These are phyloP conservation scores for Odontamblyopus lacepedii DNA, from an alignment of 2,797 vertebrate species.

Conservation along the genomic window DNA sequence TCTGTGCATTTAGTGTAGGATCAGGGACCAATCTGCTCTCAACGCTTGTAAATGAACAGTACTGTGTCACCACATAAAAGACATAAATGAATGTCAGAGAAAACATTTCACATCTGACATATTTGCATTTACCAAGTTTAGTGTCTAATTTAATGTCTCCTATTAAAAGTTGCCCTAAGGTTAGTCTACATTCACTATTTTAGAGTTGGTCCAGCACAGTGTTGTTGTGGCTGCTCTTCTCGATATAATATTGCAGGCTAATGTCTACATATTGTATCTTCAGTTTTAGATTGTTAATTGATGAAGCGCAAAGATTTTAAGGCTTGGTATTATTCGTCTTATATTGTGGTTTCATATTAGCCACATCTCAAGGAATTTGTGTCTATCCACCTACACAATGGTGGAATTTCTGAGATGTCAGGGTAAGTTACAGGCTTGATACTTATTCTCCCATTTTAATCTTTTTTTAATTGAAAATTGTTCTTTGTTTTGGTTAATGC, in stretches of 20 bases:
- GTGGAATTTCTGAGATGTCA: background rate
- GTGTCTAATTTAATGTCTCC: no score
- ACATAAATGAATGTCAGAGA: background rate
- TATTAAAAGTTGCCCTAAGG: no score
- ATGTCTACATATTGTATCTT: no score
- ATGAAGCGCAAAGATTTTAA: no score
- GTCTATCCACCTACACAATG: background rate
- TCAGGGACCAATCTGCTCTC: slow-evolving; percentile 26
- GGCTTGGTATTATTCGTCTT: background rate
- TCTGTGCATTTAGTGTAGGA: slow-evolving; percentile 48
- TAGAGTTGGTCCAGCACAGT: no score
- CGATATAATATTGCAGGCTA: no score
- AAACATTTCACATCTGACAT: slow-evolving; percentile 9
- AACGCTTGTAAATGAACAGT: slow-evolving; percentile 10
- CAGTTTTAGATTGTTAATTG: no score
- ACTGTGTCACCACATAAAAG: slow-evolving; percentile 11
- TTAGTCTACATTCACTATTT: no score
- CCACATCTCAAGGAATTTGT: background rate
- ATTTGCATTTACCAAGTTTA: slow-evolving; percentile 12
- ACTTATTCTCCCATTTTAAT: background rate
- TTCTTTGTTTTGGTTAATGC: background rate
- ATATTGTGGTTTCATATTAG: background rate
- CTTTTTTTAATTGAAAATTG: background rate
- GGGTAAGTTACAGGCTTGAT: background rate
- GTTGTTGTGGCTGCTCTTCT: no score